Evolutionary conservation across 2,888 invertebrate genomes (phyloP), one percentile per base, ranked within the genome.

Genomic region (Phrixothrix hirtus): DNA sequence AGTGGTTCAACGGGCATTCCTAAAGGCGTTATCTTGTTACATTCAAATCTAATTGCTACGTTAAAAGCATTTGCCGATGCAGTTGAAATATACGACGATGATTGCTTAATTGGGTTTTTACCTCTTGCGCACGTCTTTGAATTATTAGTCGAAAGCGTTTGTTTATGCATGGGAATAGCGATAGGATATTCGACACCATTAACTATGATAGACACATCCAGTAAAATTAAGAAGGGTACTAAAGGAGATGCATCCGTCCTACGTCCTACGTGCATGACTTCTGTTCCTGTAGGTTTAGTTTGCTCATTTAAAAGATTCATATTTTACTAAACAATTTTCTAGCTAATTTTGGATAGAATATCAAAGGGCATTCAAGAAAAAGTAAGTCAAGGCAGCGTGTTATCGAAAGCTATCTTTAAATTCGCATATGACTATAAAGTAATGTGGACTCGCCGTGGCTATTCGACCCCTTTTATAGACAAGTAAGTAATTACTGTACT

Each of bases 111-210:
- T 74, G 98, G 93, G 47, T 99, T 95, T 78, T 83, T 99, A 61
- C 99, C 99, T 14, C 79, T 98, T 49, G 98, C 98, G 16, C 98
- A 98, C 77, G 96, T 98, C 1, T 91, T 97, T 69, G 98, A 98
- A 77, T 81, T 99, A 63, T 83, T 95, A 43, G 93, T 93, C n/a
- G 96, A 90, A 75, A 86, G 87, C 65, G 84, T 92, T 38, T 91
- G 92, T 69, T 79, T 94, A 50, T 77, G 90, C 39, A 86, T 85
- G 69, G 96, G 96, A 12, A 89, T 95, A 27, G 86, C 92, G 1
- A 94, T 99, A 69, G 98, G 98, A 1, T 99, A 98, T 76, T 96
- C 96, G 0, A 94, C 95, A 0, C 93, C 98, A 0, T 80, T 95
- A 48, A 99, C 99, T 0, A 87, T 94, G 84, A 84, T 92, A 64